Base-by-base conservation (phyloP, 1,140 invertebrate species). In the Drosophila fuyamai region DNA sequence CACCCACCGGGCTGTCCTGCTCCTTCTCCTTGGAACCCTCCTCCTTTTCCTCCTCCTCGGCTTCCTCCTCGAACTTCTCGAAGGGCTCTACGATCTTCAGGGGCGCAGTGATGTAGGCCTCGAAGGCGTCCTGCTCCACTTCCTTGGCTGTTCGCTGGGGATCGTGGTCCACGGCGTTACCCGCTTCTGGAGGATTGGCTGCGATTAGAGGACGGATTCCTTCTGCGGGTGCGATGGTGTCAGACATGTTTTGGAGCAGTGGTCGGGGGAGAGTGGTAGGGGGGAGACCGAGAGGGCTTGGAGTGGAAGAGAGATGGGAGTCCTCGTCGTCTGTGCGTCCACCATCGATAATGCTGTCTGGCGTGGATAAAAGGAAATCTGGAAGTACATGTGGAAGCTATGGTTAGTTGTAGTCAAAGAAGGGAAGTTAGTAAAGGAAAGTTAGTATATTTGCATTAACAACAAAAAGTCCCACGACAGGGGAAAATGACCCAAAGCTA, bases 251-350 rank as follows among this genome's bases (percentile, higher is more conserved):
- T 86, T 43, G 47, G 27, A 27, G 2, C 9, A 47, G n/a, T 35
- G 36, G 44, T 53, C 46, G 50, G 43, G 51, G 38, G 40, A 38
- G 44, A 63, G 48, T 16, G 35, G 29, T 48, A 50, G 48, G 71
- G 58, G 62, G 54, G 16, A 65, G 29, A 43, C 54, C 48, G 41
- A 60, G 60, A 79, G 82, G 78, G 43, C 57, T 81, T 85, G 78
- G 82, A 82, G 57, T 81, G 78, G 78, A 86, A 86, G 78, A 84
- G 35, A 78, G 58, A 50, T 79, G 68, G 68, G 81, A 46, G 14
- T 67, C 5, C 47, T n/a, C 41, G 27, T 43, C n/a, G 60, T 63
- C 44, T 78, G 54, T 46, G 41, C 65, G 65, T 68, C 81, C 81
- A 85, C 60, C 82, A 86, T 85, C 86, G 68, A 78, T 59, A 81